Evolutionary conservation across 2,888 invertebrate genomes (phyloP).

Genomic region (Dynastes maya): DNA sequence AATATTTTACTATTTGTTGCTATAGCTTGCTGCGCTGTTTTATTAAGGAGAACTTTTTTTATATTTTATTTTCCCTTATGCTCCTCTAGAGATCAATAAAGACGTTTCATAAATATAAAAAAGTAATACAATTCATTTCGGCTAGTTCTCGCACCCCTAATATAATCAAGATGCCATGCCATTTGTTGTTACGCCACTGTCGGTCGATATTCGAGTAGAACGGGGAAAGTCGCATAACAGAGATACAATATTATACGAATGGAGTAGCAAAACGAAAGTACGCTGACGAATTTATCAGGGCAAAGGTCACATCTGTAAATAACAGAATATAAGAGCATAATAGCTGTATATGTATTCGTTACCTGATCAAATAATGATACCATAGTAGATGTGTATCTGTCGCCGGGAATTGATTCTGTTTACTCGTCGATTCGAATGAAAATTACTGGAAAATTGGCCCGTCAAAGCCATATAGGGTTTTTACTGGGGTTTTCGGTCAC

Average conservation of each 20-base stretch:
- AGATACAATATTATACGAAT: conserved; percentile 19
- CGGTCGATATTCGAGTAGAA: neutral
- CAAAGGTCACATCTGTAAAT: conserved; percentile 38
- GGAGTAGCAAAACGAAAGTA: conserved; percentile 28
- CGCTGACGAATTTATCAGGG: conserved; percentile 29
- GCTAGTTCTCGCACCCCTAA: too few species aligned
- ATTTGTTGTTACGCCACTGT: too few species aligned
- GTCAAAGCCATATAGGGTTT: conserved; percentile 16
- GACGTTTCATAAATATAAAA: too few species aligned
- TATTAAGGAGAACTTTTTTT: too few species aligned
- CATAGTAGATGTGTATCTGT: conserved; percentile 28
- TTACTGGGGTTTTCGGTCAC: conserved; percentile 8
- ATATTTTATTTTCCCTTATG: too few species aligned
- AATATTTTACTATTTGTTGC: too few species aligned
- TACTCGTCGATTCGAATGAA: conserved; percentile 41
- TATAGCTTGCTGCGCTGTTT: too few species aligned
- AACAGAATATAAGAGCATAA: conserved; percentile 26
- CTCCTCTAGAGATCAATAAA: too few species aligned
- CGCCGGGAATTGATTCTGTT: conserved; percentile 27
- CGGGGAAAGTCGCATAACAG: neutral
- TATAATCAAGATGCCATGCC: too few species aligned
- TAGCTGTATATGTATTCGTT: conserved; percentile 18
- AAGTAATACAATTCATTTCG: too few species aligned
- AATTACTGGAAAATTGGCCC: conserved; percentile 39
- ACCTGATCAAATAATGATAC: conserved; percentile 43